Evolutionary conservation across 2,888 invertebrate genomes (phyloP), one percentile per base, ranked within the genome.

Genomic region (Chrysotoxum bicinctum): DNA sequence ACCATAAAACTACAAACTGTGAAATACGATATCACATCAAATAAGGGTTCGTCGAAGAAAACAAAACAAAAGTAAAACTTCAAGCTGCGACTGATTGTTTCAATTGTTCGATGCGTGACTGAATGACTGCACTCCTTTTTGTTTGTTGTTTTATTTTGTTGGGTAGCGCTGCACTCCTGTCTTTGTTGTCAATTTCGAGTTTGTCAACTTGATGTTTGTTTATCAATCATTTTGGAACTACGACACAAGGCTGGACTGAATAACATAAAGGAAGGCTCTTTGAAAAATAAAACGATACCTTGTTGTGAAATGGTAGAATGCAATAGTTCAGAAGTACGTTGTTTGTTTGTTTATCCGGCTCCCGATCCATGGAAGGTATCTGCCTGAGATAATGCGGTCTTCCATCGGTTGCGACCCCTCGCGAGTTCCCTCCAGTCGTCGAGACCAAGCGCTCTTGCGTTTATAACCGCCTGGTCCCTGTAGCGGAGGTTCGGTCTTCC

Each of bases 101-200:
- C 69, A 48, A 79, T 83, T 83, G 79, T 78, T 78, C 14, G 50
- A 35, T 79, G 78, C 74, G 83, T 78, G 79, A 83, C 83, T 56
- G 74, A 78, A 35, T 66, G 64, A 78, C 73, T 78, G 37, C 45
- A 21, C 21, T n/a, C 66, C 8, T 58, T 60, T 70, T 45, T 56
- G 26, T 37, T 10, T 21, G 12, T 35, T 45, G 16, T 35, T 35
- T 23, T n/a, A n/a, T n/a, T 62, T 43, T 0, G 4, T 0, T 2
- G 60, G 10, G 3, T 43, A 16, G 43, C 5, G 23, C 26, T 21
- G n/a, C 16, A 12, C 26, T 16, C 62, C 40, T 62, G 35, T 60
- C 30, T 54, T 23, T 40, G 40, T 9, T 16, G 62, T 62, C 37
- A 43, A 62, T 16, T 26, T 23, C 26, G 26, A 62, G 62, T 16